A percentile compares a stretch with the other conserved stretches of the same genome.
phyloP scores from a whole-genome alignment of 2,888 invertebrate genomes.

The Horisme vitalbata region DNA sequence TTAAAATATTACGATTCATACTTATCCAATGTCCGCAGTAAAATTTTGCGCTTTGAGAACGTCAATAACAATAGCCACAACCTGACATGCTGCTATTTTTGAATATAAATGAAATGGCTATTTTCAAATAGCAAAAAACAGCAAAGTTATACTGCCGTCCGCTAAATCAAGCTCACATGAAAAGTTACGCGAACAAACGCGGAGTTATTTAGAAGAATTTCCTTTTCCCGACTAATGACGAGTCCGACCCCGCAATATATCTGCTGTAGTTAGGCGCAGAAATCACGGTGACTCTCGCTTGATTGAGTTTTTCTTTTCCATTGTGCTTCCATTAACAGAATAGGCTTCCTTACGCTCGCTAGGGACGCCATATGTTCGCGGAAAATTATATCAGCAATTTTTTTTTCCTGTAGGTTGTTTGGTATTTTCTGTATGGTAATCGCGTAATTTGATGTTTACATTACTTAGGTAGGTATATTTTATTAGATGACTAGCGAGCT shows the following conservation, averaged over 20 bases:
- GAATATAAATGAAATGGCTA: background rate
- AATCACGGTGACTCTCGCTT: constrained; percentile 77
- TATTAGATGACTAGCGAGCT: too few species aligned
- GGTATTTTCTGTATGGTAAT: constrained; percentile 27
- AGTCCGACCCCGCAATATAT: constrained; percentile 69
- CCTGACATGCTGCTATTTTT: too few species aligned
- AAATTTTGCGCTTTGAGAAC: too few species aligned
- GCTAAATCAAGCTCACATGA: constrained; percentile 65
- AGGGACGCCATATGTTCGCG: constrained; percentile 67
- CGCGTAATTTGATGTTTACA: constrained; percentile 23
- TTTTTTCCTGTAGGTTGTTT: constrained; percentile 46
- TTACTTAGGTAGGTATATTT: too few species aligned
- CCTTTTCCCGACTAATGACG: constrained; percentile 68
- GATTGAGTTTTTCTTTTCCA: constrained; percentile 81
- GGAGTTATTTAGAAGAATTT: constrained; percentile 64
- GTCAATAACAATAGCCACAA: too few species aligned
- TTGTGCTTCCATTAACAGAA: constrained; percentile 78
- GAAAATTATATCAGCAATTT: constrained; percentile 74
- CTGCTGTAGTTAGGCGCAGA: constrained; percentile 77
- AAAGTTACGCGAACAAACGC: constrained; percentile 49
- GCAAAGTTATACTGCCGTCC: constrained; percentile 47
- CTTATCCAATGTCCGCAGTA: too few species aligned
- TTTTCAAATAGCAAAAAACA: background rate
- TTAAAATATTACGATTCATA: too few species aligned
- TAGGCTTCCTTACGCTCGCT: constrained; percentile 61